Evolutionary conservation across 1,140 invertebrate genomes (phyloP).

Genomic region (Caerostris darwini): DNA sequence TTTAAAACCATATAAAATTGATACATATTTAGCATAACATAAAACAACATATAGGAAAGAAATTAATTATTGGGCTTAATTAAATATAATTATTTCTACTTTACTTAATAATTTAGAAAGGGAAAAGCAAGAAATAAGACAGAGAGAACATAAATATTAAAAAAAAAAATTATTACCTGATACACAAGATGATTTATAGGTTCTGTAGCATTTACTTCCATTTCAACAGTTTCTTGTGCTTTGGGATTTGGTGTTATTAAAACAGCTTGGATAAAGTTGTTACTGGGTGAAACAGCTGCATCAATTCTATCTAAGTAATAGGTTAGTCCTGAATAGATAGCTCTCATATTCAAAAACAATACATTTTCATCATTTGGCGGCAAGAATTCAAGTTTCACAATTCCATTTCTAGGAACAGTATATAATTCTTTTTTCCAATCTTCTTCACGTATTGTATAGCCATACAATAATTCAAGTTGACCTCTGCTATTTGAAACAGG

Average conservation of each 20-base stretch:
- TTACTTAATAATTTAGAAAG: no score
- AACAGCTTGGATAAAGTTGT: conserved; percentile 89
- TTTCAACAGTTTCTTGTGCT: conserved; percentile 87
- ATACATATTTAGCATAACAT: no score
- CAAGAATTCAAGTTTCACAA: conserved; percentile 87
- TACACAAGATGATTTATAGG: conserved; percentile 85
- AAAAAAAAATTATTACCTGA: conserved; percentile 78
- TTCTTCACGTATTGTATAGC: conserved; percentile 87
- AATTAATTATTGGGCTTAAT: no score
- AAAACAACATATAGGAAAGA: no score
- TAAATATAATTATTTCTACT: no score
- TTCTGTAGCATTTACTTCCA: conserved; percentile 91
- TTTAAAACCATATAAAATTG: no score
- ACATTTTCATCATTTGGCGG: conserved; percentile 83
- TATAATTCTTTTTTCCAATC: conserved; percentile 84
- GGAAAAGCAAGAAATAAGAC: no score
- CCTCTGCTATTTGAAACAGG: conserved; percentile 86
- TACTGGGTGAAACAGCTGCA: conserved; percentile 87
- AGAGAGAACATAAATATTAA: neutral
- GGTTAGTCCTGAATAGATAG: conserved; percentile 78
- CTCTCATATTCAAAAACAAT: conserved; percentile 77
- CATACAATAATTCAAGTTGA: conserved; percentile 86
- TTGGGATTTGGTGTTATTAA: conserved; percentile 84
- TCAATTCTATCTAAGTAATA: conserved; percentile 84
- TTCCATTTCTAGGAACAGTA: conserved; percentile 86